phyloP scores from a whole-genome alignment of 1,140 invertebrate species.

The Subanguina moxae region DNA sequence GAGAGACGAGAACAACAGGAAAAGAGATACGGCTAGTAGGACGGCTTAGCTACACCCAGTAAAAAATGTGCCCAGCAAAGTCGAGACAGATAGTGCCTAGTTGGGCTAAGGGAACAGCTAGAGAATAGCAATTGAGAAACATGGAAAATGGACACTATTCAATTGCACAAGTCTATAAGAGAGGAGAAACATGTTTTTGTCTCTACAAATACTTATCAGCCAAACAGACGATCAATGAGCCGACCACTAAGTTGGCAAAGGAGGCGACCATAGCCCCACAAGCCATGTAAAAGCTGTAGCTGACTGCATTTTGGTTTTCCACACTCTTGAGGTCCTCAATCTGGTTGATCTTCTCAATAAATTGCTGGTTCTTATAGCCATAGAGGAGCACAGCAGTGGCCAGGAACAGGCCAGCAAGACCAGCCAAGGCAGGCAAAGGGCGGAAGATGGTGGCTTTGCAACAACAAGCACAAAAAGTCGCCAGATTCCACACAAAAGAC shows the following conservation, averaged over 20 bases:
- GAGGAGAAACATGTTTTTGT: too few relatives aligned
- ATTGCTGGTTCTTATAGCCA: not conserved
- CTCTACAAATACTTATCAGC: constrained; percentile 37
- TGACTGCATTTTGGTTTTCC: constrained; percentile 25
- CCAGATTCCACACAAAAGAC: constrained; percentile 42
- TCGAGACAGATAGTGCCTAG: too few relatives aligned
- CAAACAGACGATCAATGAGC: constrained; percentile 33
- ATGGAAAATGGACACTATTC: too few relatives aligned
- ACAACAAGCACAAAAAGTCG: constrained; percentile 43
- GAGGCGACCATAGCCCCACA: constrained; percentile 29
- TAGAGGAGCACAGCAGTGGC: constrained; percentile 21
- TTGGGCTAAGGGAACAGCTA: too few relatives aligned
- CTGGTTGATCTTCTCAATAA: not conserved
- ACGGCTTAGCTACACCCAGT: too few relatives aligned
- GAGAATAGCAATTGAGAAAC: too few relatives aligned
- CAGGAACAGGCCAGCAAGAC: constrained; percentile 31
- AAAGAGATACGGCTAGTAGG: too few relatives aligned
- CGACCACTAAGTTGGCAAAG: constrained; percentile 31
- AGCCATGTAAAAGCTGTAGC: constrained; percentile 42
- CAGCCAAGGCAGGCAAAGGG: constrained; percentile 32
- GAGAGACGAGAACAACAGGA: too few relatives aligned
- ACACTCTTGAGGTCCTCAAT: constrained; percentile 15
- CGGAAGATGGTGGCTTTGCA: constrained; percentile 37
- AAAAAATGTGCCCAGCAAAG: too few relatives aligned
- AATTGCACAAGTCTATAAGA: too few relatives aligned